phyloP scores from a whole-genome alignment of 2,797 vertebrate genomes.

The Alcedo atthis region DNA sequence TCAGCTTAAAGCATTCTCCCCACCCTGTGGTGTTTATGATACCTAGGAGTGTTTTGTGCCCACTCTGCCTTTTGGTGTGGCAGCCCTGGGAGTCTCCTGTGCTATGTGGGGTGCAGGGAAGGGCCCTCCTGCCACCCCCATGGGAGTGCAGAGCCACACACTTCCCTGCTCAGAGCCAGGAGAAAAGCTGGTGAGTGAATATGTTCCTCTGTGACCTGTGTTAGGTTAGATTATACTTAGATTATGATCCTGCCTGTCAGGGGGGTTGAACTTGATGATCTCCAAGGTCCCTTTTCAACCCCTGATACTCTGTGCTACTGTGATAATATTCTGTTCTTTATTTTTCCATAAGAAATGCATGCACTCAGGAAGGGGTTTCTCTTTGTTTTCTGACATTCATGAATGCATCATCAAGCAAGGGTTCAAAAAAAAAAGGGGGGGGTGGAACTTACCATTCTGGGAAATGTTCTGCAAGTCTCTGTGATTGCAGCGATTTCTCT shows the following conservation, averaged over 20 bases:
- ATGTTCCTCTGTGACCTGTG: background rate
- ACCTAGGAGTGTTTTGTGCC: background rate
- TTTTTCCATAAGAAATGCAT: background rate
- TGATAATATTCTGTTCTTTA: background rate
- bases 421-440: background rate
- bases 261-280: no score
- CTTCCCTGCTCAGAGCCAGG: background rate
- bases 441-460: constrained; percentile 71
- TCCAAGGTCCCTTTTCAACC: no score
- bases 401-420: background rate
- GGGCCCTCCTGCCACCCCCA: accelerated
- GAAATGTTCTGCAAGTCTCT: constrained; percentile 82
- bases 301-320: no score
- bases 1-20: background rate
- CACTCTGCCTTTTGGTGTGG: background rate
- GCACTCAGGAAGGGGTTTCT: background rate
- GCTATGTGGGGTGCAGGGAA: background rate
- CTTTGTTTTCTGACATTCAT: background rate
- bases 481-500: constrained; percentile 82
- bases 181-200: background rate
- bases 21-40: background rate
- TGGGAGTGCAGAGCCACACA: background rate
- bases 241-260: no score
- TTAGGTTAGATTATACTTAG: no score
- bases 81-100: background rate